phyloP scores from a whole-genome alignment of 2,888 invertebrate species.

The Dioctria rufipes region DNA sequence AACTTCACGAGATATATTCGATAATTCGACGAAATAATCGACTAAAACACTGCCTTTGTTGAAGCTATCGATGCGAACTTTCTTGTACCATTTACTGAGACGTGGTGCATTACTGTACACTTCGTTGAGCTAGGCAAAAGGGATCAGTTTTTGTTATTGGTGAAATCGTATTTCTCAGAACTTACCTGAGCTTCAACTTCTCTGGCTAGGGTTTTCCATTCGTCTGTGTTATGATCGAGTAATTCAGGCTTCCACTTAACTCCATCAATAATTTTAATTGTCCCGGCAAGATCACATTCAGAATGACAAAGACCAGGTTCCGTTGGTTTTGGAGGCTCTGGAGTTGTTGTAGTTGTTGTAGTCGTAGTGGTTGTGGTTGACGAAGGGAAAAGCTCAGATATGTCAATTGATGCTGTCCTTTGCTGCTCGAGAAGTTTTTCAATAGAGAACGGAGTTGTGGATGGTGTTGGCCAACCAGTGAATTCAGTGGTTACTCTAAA shows the following conservation, averaged over 20 bases:
- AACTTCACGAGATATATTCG: constrained; percentile 79
- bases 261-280: constrained; percentile 86
- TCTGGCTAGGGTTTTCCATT: constrained; percentile 87
- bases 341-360: constrained; percentile 78
- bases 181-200: constrained; percentile 85
- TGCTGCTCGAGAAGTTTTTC: constrained; percentile 82
- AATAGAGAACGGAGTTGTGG: constrained; percentile 88
- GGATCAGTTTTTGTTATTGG: not conserved
- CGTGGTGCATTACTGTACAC: constrained; percentile 84
- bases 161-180: constrained; percentile 5
- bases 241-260: constrained; percentile 89
- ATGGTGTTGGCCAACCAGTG: constrained; percentile 92
- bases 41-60: constrained; percentile 90
- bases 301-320: constrained; percentile 84
- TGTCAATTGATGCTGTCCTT: constrained; percentile 75
- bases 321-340: constrained; percentile 79
- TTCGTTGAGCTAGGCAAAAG: constrained; percentile 81
- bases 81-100: constrained; percentile 87
- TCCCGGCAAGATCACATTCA: constrained; percentile 89
- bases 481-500: constrained; percentile 87
- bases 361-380: constrained; percentile 75
- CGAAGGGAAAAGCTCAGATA: constrained; percentile 71
- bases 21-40: constrained; percentile 89
- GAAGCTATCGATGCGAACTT: constrained; percentile 89
- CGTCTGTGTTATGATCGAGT: constrained; percentile 87